A percentile compares a stretch with the other conserved stretches of the same genome.
These are phyloP conservation scores for Chelonia mydas DNA, from an alignment of 2,797 vertebrate species.

Conservation along the genomic window DNA sequence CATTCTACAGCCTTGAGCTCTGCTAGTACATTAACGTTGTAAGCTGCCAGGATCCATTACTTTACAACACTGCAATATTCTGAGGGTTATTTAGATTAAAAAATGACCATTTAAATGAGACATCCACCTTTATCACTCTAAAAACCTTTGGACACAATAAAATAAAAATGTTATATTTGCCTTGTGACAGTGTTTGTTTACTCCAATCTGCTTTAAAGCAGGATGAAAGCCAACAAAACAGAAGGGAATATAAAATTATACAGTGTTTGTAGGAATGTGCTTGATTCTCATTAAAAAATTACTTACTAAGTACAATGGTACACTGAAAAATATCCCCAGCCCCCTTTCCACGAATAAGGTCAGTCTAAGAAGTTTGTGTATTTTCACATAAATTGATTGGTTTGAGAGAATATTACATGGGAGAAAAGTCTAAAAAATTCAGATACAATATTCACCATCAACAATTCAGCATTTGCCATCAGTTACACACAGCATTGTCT, in stretches of 20 bases:
- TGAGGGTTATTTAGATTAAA: not conserved
- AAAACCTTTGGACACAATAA: not conserved
- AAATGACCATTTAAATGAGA: not conserved
- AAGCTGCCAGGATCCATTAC: not conserved
- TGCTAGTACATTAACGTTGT: rapidly evolving
- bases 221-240: not conserved
- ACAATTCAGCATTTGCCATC: not conserved
- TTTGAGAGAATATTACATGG: not conserved
- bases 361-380: not conserved
- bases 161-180: not conserved
- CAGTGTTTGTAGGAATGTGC: not conserved
- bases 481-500: not conserved
- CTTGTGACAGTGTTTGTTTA: not conserved
- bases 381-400: not conserved
- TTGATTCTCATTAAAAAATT: not conserved
- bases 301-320: not conserved
- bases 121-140: not conserved
- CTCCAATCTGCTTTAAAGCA: not conserved
- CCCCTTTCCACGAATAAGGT: not conserved
- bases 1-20: not conserved
- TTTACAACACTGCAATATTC: not conserved
- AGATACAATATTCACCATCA: not conserved
- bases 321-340: not conserved
- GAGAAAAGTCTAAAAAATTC: not conserved
- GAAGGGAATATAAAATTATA: conserved; percentile 1